Evolutionary conservation across 2,113 vertebrate species (phyloP).

Genomic region (Chionis minor): DNA sequence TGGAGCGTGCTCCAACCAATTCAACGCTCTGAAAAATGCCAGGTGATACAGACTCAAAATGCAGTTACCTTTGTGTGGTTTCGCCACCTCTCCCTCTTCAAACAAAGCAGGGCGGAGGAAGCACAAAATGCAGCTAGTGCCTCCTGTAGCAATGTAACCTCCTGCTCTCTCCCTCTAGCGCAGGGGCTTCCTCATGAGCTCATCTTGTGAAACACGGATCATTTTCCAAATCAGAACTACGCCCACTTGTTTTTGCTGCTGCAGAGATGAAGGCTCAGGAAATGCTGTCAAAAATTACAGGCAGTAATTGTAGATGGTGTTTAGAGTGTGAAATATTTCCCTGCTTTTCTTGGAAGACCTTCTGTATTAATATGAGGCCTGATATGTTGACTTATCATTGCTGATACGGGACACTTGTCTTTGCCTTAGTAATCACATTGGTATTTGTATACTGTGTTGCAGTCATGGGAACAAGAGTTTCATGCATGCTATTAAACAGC

Average conservation of each 20-base stretch:
- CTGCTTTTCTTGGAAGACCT: not conserved
- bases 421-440: not conserved
- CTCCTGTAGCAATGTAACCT: too few species aligned
- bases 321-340: not conserved
- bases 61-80: not conserved
- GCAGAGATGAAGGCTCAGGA: not conserved
- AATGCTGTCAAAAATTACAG: not conserved
- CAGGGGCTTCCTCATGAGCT: not conserved
- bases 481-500: not conserved
- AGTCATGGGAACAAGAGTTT: not conserved
- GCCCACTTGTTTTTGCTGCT: not conserved
- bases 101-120: not conserved
- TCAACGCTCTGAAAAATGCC: not conserved
- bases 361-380: not conserved
- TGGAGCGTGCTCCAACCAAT: not conserved
- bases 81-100: too few species aligned
- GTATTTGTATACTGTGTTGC: not conserved
- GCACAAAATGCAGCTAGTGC: not conserved
- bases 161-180: rapidly evolving
- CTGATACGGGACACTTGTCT: not conserved
- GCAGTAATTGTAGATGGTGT: not conserved
- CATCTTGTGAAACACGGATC: not conserved
- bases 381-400: not conserved
- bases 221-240: not conserved
- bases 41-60: not conserved